Evolutionary conservation across 2,888 invertebrate species (phyloP).

Genomic region (Leucophenga maculata): DNA sequence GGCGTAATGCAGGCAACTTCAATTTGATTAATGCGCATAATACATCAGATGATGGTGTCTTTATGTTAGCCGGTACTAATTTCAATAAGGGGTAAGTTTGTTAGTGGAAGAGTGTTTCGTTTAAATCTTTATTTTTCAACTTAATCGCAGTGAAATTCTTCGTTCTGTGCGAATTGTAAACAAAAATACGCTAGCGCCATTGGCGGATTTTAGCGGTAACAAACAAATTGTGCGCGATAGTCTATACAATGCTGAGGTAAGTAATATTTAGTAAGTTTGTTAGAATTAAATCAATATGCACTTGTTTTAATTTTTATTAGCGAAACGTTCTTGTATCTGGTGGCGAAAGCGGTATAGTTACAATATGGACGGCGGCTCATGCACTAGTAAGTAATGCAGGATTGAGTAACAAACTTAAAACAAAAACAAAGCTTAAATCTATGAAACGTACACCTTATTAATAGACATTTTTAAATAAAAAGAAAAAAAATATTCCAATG

Average conservation of each 20-base stretch:
- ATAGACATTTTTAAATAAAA: not conserved
- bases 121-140: not conserved
- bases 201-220: constrained; percentile 76
- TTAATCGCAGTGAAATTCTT: constrained; percentile 69
- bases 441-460: constrained; percentile 5
- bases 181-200: constrained; percentile 74
- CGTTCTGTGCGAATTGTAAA: constrained; percentile 73
- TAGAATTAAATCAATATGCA: not conserved
- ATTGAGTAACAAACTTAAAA: not conserved
- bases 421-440: constrained; percentile 1
- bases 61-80: constrained; percentile 79
- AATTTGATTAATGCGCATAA: constrained; percentile 78
- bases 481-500: too few species aligned
- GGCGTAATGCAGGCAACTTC: constrained; percentile 76
- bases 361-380: constrained; percentile 75
- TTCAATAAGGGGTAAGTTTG: constrained; percentile 75
- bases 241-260: constrained; percentile 78
- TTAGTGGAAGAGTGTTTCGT: not conserved
- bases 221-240: constrained; percentile 82
- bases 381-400: not conserved
- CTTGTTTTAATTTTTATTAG: constrained; percentile 49
- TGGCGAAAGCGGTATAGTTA: constrained; percentile 81
- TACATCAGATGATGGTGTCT: constrained; percentile 72
- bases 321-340: constrained; percentile 78
- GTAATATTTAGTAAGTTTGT: constrained; percentile 38